phyloP scores from a whole-genome alignment of 2,113 vertebrate species.

The Platysternon megacephalum region DNA sequence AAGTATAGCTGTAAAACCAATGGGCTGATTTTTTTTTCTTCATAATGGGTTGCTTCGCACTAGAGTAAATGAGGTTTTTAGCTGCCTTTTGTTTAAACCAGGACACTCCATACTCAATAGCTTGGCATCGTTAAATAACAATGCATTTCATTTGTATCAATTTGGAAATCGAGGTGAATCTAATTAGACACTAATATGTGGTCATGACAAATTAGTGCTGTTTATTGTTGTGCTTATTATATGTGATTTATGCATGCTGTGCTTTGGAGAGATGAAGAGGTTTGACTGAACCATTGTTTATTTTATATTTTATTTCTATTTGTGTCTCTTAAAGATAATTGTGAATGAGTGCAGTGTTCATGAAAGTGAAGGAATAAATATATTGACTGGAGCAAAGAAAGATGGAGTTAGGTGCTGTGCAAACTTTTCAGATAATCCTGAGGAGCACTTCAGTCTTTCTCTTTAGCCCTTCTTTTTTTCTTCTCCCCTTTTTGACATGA shows the following conservation, averaged over 20 bases:
- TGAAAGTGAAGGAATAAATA: background rate
- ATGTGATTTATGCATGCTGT: background rate
- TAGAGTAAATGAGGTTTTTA: slow-evolving; percentile 69
- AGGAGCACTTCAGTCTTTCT: background rate
- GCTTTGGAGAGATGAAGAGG: background rate
- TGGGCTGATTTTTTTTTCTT: slow-evolving; percentile 81
- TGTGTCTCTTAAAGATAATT: background rate
- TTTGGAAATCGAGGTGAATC: background rate
- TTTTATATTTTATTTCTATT: background rate
- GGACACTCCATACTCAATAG: slow-evolving; percentile 6
- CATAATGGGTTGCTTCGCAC: slow-evolving; percentile 80
- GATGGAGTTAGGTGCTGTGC: background rate
- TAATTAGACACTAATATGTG: slow-evolving; percentile 13
- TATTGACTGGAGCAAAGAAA: background rate
- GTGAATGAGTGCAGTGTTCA: background rate
- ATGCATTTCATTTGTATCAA: slow-evolving; percentile 14
- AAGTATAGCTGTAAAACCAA: slow-evolving; percentile 83
- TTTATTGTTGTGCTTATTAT: background rate
- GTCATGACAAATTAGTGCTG: background rate
- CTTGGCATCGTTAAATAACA: background rate
- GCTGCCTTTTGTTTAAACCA: slow-evolving; percentile 45
- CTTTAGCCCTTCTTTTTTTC: background rate
- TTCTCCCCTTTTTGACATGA: background rate
- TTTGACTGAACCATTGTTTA: background rate
- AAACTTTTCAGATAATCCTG: background rate